Percentiles rank a stretch among this genome's conserved stretches.
Evolutionary conservation across 2,888 invertebrate genomes (phyloP).

Genomic region (Pediacus dermestoides): DNA sequence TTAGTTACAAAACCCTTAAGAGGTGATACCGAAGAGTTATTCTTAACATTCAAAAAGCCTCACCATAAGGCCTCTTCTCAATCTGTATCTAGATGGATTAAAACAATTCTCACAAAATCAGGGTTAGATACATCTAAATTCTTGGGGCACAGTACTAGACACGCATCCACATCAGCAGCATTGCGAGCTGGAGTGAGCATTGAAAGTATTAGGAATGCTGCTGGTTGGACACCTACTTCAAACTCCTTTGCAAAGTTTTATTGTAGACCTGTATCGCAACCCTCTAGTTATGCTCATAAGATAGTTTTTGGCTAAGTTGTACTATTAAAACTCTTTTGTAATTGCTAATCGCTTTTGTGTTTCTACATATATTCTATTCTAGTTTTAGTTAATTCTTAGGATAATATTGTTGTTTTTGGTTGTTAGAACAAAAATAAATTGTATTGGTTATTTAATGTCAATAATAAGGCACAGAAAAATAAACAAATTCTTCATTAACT

Average conservation of each 20-base stretch:
- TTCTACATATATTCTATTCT: too few relatives aligned
- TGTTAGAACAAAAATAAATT: too few relatives aligned
- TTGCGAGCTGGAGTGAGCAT: slow-evolving; percentile 9
- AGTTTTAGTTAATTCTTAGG: too few relatives aligned
- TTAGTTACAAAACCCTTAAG: not conserved
- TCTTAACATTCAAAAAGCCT: slow-evolving; percentile 10
- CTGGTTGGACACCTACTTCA: slow-evolving; percentile 10
- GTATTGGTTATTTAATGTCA: too few relatives aligned
- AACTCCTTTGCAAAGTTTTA: slow-evolving; percentile 3
- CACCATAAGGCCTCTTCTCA: slow-evolving; percentile 9
- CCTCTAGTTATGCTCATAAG: too few relatives aligned
- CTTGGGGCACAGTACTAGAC: slow-evolving; percentile 12
- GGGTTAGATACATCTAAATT: slow-evolving; percentile 11
- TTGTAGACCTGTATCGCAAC: too few relatives aligned
- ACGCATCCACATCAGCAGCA: slow-evolving; percentile 16
- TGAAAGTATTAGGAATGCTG: slow-evolving; percentile 8
- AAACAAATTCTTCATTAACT: too few relatives aligned
- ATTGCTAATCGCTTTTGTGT: too few relatives aligned
- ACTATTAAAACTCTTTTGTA: too few relatives aligned
- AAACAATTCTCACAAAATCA: slow-evolving; percentile 4
- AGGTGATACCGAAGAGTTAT: not conserved
- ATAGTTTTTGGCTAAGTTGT: too few relatives aligned
- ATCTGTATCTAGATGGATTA: slow-evolving; percentile 13
- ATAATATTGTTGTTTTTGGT: too few relatives aligned
- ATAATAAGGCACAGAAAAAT: too few relatives aligned